A percentile compares a stretch with the other conserved stretches of the same genome.
Evolutionary conservation across 2,113 vertebrate genomes (phyloP).

Genomic region (Panthera tigris): DNA sequence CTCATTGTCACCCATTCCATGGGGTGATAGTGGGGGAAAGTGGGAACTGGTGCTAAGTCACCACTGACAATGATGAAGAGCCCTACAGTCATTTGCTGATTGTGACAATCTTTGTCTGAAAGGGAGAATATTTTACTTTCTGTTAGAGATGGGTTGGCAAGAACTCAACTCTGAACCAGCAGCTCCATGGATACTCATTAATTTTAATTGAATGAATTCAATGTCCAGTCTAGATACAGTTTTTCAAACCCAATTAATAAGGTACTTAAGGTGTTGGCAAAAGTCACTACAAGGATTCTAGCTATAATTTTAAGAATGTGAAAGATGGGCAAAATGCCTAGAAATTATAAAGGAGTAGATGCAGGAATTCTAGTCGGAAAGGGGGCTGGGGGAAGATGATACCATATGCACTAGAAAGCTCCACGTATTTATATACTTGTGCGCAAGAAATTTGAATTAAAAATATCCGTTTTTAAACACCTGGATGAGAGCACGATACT

Average conservation of each 20-base stretch:
- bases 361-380: neutral
- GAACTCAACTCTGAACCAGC: neutral
- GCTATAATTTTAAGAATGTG: slow-evolving; percentile 55
- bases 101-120: neutral
- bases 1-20: neutral
- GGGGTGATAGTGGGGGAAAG: fast-evolving
- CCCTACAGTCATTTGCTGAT: neutral
- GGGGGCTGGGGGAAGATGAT: neutral
- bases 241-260: slow-evolving; percentile 64
- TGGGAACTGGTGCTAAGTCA: fast-evolving
- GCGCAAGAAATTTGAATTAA: neutral
- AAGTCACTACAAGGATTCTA: slow-evolving; percentile 33
- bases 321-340: slow-evolving; percentile 8
- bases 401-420: neutral
- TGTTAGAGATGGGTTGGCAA: slow-evolving; percentile 5
- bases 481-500: neutral
- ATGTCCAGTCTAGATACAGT: slow-evolving; percentile 48
- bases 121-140: neutral
- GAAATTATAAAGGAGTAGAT: neutral
- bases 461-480: slow-evolving; percentile 46
- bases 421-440: neutral
- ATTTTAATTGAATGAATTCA: slow-evolving; percentile 62
- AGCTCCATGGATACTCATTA: slow-evolving; percentile 49
- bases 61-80: neutral
- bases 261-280: slow-evolving; percentile 46